These are phyloP conservation scores for Glyptemys insculpta DNA, from an alignment of 2,797 vertebrate species.

Conservation along the genomic window DNA sequence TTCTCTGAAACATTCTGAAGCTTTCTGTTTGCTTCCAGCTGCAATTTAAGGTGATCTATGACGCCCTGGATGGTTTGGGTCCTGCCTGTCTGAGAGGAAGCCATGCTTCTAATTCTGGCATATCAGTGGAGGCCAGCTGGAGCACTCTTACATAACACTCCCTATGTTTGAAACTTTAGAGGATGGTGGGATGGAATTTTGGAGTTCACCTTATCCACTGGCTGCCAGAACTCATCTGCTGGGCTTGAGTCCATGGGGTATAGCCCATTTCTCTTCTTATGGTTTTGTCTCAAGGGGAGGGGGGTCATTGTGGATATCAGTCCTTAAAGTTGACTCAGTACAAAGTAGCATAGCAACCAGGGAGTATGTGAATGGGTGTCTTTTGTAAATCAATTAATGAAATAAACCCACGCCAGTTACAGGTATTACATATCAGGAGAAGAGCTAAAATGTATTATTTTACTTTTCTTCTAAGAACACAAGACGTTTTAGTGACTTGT, in stretches of 20 bases:
- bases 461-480: neutral
- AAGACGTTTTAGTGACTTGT: neutral
- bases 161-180: neutral
- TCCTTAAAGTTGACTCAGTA: neutral
- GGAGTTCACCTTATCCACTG: neutral
- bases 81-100: neutral
- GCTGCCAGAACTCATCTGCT: slow-evolving; percentile 22
- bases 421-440: neutral
- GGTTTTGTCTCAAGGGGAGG: neutral
- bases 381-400: slow-evolving; percentile 7
- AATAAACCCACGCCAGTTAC: slow-evolving; percentile 13
- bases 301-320: neutral
- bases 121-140: slow-evolving; percentile 25
- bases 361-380: neutral
- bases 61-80: neutral
- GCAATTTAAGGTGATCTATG: neutral
- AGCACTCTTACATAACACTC: neutral
- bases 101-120: neutral
- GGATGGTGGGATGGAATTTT: neutral
- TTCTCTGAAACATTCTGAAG: neutral
- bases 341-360: neutral
- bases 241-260: neutral
- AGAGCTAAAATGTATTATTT: neutral
- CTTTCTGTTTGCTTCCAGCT: fast-evolving
- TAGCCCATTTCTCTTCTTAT: neutral